Base-by-base conservation (phyloP, 2,797 vertebrate genomes). In the Dromococcyx pavoninus region DNA sequence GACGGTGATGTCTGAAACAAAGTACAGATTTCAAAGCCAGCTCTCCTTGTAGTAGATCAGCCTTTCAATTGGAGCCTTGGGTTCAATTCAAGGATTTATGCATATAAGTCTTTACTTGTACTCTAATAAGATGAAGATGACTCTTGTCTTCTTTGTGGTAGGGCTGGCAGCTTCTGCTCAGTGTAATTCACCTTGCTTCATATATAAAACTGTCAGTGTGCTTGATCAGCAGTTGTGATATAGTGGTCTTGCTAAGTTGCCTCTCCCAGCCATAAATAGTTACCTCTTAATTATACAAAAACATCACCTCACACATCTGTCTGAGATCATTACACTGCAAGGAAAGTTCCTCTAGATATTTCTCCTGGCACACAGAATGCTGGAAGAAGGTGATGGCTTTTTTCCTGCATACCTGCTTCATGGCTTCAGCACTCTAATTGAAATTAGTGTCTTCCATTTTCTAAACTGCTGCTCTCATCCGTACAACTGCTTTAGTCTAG, bases 1-100 rank as follows among this genome's bases (percentile, higher is more conserved):
- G 64, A 53, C 78, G 85, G 43, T 75, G 72, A 66, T 79, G 73
- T 75, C 66, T 86, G 91, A 95, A 91, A 60, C 43, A 90, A 91
- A 94, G 35, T 70, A 73, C 35, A 53, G 21, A 66, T 89, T 92
- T 89, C n/a, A 64, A 91, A 82, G 48, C 44, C 80, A 89, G 50
- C 41, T 82, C 4, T 54, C 28, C 74, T 91, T 91, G 17, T 51
- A 77, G 57, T 72, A 72, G 43, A 71, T 75, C 39, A 90, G 24
- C 43, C 33, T 83, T 94, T 88, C n/a, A 86, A 1, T 44, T 76
- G 62, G 32, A 88, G 19, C 60, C 5, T 91, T 93, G 48, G 10
- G 30, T 91, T 92, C 77, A 58, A 0, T 79, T 95, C 24, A 67
- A 65, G 16, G 74, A 35, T 82, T 87, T 85, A 65, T 85, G 48